These are phyloP conservation scores for Ptychodera flava DNA, from an alignment of 35 echinoderm and acorn worm genomes.

Conservation along the genomic window DNA sequence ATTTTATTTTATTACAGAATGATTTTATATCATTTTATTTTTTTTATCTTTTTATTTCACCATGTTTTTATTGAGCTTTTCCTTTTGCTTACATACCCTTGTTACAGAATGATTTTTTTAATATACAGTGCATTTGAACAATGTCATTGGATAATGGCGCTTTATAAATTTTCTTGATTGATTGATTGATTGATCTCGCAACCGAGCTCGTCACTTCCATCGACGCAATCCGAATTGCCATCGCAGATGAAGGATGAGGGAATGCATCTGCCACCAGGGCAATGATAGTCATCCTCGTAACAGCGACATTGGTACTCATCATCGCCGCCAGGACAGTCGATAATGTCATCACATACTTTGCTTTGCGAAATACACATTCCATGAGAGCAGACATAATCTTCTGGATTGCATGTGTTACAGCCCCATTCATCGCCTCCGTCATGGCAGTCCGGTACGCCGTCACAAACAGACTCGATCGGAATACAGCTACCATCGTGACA, in stretches of 20 bases:
- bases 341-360: background rate
- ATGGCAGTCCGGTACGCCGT: background rate
- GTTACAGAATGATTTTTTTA: background rate
- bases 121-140: background rate
- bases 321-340: background rate
- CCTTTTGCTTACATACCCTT: too few relatives aligned
- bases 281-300: background rate
- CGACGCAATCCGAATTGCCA: background rate
- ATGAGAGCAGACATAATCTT: background rate
- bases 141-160: too few relatives aligned
- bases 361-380: background rate
- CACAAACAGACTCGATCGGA: background rate
- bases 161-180: too few relatives aligned
- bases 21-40: too few relatives aligned
- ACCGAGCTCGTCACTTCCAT: background rate
- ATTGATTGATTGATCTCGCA: background rate
- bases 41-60: too few relatives aligned
- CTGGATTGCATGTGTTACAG: background rate
- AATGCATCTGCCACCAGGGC: background rate
- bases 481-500: background rate
- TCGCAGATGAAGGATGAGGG: background rate
- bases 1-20: background rate
- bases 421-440: background rate
- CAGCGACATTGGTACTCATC: background rate
- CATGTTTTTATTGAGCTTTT: too few relatives aligned